Conservation (phyloP, 2,113 vertebrate genomes). For the Tetraodon nigroviridis region DNA sequence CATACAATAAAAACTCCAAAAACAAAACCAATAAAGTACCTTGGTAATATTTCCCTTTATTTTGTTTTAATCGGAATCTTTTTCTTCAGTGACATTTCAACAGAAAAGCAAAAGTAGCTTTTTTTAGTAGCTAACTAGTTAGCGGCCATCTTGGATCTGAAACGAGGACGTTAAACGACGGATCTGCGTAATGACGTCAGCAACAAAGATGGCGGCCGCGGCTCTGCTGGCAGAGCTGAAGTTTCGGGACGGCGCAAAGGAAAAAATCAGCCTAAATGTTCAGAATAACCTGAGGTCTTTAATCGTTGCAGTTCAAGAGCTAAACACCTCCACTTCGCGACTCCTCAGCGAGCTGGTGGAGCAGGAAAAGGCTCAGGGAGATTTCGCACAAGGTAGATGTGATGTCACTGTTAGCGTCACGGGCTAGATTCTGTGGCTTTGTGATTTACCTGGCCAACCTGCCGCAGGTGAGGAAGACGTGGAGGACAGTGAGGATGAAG, state of each 20-base stretch:
- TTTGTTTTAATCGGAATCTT: too few relatives aligned
- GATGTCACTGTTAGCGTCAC: background rate
- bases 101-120: too few relatives aligned
- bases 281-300: constrained; percentile 54
- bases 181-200: background rate
- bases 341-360: constrained; percentile 64
- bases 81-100: too few relatives aligned
- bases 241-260: constrained; percentile 45
- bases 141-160: too few relatives aligned
- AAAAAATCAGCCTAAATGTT: constrained; percentile 36
- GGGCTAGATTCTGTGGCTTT: background rate
- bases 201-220: constrained; percentile 45
- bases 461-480: constrained; percentile 51
- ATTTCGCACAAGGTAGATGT: constrained; percentile 26
- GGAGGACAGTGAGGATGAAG: constrained; percentile 46
- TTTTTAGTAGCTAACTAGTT: too few relatives aligned
- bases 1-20: background rate
- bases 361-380: constrained; percentile 39
- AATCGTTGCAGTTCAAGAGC: constrained; percentile 32
- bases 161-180: background rate
- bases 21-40: too few relatives aligned
- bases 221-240: constrained; percentile 49
- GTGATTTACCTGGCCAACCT: constrained; percentile 8
- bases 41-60: too few relatives aligned
- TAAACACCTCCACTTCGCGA: constrained; percentile 37